Percentiles rank a stretch among this genome's conserved stretches.
Evolutionary conservation across 2,113 vertebrate genomes (phyloP).

Genomic region (Hemiscyllium ocellatum): DNA sequence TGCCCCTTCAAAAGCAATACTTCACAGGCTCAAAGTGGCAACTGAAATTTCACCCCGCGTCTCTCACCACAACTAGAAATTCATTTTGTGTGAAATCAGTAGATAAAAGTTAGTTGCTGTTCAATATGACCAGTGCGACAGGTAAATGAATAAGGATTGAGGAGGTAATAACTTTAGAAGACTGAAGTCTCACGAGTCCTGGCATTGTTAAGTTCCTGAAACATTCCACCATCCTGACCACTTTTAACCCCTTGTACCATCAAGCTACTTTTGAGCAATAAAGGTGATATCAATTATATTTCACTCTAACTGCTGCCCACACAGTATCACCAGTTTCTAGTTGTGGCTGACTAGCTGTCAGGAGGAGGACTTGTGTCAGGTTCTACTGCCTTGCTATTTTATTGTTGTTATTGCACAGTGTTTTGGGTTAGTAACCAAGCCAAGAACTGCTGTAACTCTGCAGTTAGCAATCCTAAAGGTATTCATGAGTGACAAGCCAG

Average conservation of each 20-base stretch:
- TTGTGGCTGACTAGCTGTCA: not conserved
- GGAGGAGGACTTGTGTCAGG: not conserved
- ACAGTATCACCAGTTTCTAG: not conserved
- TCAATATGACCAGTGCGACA: not conserved
- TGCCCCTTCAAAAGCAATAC: not conserved
- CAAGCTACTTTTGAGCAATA: not conserved
- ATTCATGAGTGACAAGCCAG: constrained; percentile 18
- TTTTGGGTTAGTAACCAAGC: not conserved
- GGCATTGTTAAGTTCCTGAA: not conserved
- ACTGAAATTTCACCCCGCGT: not conserved
- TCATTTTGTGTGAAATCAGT: not conserved
- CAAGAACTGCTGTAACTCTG: not conserved
- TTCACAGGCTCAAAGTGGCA: not conserved
- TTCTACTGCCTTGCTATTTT: not conserved
- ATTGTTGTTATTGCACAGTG: not conserved
- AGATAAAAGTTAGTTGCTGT: not conserved
- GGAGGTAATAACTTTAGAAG: not conserved
- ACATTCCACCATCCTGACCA: not conserved
- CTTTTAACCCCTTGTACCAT: not conserved
- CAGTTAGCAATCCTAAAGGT: constrained; percentile 14
- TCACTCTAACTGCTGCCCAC: not conserved
- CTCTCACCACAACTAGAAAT: not conserved
- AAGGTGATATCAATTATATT: not conserved
- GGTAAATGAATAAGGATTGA: not conserved
- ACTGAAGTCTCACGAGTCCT: not conserved